phyloP scores from a whole-genome alignment of 2,113 vertebrate genomes.

The Passer montanus region DNA sequence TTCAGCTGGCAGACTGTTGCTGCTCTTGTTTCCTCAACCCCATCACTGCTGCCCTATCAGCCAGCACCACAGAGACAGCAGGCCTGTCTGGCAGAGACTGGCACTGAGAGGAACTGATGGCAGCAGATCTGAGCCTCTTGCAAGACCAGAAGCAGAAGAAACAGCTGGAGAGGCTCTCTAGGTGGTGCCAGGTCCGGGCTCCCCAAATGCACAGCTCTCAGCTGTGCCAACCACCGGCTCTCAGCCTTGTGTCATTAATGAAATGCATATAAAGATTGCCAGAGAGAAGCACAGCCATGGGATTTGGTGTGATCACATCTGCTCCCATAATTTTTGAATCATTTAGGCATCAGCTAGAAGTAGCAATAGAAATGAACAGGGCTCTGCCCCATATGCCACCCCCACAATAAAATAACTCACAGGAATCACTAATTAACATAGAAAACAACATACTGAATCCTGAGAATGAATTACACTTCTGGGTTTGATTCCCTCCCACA shows the following conservation, averaged over 20 bases:
- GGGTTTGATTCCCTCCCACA: not conserved
- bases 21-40: not conserved
- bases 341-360: not conserved
- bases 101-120: rapidly evolving
- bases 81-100: not conserved
- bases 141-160: not conserved
- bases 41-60: not conserved
- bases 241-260: not conserved
- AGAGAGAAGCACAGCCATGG: rapidly evolving
- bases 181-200: not conserved
- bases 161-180: not conserved
- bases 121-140: not conserved
- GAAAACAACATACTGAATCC: not conserved
- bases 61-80: not conserved
- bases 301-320: not conserved
- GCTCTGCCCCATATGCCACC: not conserved
- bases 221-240: rapidly evolving
- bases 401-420: not conserved
- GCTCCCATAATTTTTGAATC: not conserved
- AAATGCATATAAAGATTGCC: not conserved
- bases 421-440: not conserved
- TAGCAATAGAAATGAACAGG: not conserved
- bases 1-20: not conserved
- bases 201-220: not conserved
- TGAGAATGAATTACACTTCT: not conserved